These are phyloP conservation scores for Gasterosteus aculeatus DNA, from an alignment of 2,113 vertebrate genomes.

Conservation along the genomic window DNA sequence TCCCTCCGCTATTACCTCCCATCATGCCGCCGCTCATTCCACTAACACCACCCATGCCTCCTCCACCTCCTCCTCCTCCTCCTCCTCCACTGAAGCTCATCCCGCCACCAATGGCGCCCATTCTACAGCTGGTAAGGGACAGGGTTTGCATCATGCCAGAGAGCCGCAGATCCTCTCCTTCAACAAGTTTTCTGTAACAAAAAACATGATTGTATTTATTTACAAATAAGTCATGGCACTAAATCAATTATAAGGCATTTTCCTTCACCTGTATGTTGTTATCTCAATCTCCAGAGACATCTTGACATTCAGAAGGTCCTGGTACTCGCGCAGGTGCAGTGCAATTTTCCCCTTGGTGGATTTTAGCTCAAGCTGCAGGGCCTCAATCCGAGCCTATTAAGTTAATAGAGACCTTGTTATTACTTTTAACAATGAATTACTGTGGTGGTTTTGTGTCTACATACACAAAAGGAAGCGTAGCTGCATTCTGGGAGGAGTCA, in stretches of 20 bases:
- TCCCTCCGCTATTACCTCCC: slow-evolving; percentile 25
- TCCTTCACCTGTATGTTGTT: slow-evolving; percentile 80
- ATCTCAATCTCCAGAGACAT: slow-evolving; percentile 85
- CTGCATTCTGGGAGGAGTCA: not conserved
- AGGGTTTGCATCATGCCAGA: slow-evolving; percentile 73
- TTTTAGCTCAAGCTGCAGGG: slow-evolving; percentile 75
- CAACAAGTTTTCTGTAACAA: slow-evolving; percentile 78
- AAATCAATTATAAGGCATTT: not conserved
- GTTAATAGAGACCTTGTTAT: not conserved
- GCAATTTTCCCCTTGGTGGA: slow-evolving; percentile 79
- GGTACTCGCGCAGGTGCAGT: slow-evolving; percentile 81
- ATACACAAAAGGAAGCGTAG: slow-evolving; percentile 2
- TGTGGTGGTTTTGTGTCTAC: slow-evolving; percentile 3
- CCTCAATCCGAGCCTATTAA: slow-evolving; percentile 69
- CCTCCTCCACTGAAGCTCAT: slow-evolving; percentile 64
- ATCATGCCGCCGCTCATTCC: slow-evolving; percentile 49
- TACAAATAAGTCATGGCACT: not conserved
- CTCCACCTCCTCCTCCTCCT: slow-evolving; percentile 53
- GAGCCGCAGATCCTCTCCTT: slow-evolving; percentile 81
- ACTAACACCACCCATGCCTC: slow-evolving; percentile 42
- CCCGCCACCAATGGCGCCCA: slow-evolving; percentile 50
- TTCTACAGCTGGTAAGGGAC: slow-evolving; percentile 65
- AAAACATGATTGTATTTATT: slow-evolving; percentile 4
- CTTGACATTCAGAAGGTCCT: slow-evolving; percentile 83
- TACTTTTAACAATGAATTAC: not conserved